Evolutionary conservation across 2,113 vertebrate genomes (phyloP), one percentile per base, ranked within the genome.

Genomic region (Syngnathus typhle): DNA sequence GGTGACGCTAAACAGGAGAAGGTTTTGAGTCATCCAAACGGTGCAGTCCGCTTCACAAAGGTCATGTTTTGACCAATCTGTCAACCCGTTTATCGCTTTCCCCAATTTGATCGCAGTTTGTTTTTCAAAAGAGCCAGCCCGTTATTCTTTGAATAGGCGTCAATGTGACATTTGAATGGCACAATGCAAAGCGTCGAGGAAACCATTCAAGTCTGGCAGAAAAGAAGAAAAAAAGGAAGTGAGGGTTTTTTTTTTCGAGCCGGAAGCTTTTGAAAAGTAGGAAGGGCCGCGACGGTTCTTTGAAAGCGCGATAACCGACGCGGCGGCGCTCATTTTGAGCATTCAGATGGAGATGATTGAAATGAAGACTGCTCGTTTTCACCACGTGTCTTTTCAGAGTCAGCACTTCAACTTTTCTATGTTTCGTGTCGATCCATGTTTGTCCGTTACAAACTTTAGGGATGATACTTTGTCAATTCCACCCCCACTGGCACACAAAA

Each of bases 181-280:
- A 9, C 6, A 15, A 67, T n/a, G 59, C 55, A 32, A 12, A 65
- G 55, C 0, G 15, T 59, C 55, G 68, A 80, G 84, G 80, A 90
- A 88, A 83, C 49, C 70, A 77, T 66, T 60, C 60, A 81, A 79
- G 69, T 73, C 73, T 65, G 59, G 37, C 72, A 68, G 56, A 75
- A 27, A 54, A 27, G 11, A 21, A 8, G 37, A 60, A 46, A 15
- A 46, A 32, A 83, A 89, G 88, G 86, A 89, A 86, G 84, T 72
- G 66, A 69, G 43, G 9, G 39, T 0, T 32, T 32, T 32, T 32
- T 32, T 32, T 32, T 32, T 32, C 3, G 27, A 32, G 27, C 27
- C 3, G 9, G 9, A 73, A 38, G 60, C 81, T 83, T 78, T 86
- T 60, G 74, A 71, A 85, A 85, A 89, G 80, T 82, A 87, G 88